Conservation (phyloP, 2,113 vertebrate genomes). For the Anser cygnoides region DNA sequence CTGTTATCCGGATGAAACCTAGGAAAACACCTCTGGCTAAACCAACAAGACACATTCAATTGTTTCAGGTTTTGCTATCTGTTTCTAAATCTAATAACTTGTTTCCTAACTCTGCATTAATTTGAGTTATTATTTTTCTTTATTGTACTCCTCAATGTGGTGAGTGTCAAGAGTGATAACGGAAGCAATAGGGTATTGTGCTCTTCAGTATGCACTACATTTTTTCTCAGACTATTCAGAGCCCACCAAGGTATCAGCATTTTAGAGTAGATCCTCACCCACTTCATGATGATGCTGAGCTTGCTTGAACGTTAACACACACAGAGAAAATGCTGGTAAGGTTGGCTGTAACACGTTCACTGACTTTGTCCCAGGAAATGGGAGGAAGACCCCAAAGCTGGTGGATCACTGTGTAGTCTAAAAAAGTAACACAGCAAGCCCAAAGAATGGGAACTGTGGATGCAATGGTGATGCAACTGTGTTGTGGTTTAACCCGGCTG, state of each 20-base stretch:
- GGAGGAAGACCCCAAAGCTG: not conserved
- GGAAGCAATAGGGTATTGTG: not conserved
- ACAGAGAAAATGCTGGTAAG: not conserved
- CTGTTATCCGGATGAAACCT: not conserved
- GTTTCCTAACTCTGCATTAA: not conserved
- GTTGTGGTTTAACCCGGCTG: no score
- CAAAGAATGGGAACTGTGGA: not conserved
- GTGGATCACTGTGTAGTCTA: not conserved
- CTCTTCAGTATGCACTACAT: not conserved
- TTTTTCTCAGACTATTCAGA: not conserved
- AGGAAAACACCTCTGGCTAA: not conserved
- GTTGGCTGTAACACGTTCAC: not conserved
- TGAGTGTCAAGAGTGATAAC: not conserved
- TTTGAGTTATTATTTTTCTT: not conserved
- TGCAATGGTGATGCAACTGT: not conserved
- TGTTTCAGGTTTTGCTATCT: not conserved
- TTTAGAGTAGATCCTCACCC: not conserved
- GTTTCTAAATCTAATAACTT: not conserved
- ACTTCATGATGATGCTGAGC: not conserved
- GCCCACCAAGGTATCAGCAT: not conserved
- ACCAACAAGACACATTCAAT: not conserved
- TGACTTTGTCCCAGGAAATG: not conserved
- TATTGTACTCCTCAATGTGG: not conserved
- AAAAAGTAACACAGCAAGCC: not conserved
- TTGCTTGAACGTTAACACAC: not conserved